phyloP scores from a whole-genome alignment of 2,888 invertebrate genomes.

The Phorcus lineatus region DNA sequence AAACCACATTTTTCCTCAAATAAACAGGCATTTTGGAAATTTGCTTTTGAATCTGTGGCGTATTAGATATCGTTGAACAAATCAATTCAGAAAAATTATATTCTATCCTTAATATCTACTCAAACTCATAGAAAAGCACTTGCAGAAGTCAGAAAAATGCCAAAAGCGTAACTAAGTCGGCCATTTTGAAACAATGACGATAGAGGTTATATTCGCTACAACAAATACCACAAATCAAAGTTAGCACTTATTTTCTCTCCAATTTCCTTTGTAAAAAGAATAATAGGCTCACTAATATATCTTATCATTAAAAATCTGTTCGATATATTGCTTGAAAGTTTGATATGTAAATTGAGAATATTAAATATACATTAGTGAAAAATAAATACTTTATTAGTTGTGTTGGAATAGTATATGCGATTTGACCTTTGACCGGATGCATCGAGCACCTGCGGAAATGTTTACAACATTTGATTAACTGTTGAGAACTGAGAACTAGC shows the following conservation, averaged over 20 bases:
- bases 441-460: conserved; percentile 1
- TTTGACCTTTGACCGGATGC: not conserved
- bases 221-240: not conserved
- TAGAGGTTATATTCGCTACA: not conserved
- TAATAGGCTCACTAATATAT: too few relatives aligned
- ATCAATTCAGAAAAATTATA: not conserved
- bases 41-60: not conserved
- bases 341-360: too few relatives aligned
- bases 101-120: not conserved
- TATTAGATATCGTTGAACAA: not conserved
- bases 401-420: not conserved
- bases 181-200: conserved; percentile 45
- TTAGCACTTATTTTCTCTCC: too few relatives aligned
- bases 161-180: conserved; percentile 42
- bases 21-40: conserved; percentile 65
- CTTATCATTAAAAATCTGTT: too few relatives aligned
- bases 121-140: not conserved
- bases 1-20: conserved; percentile 64
- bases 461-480: not conserved
- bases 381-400: not conserved
- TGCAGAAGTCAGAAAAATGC: not conserved
- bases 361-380: too few relatives aligned
- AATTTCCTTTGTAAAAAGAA: too few relatives aligned
- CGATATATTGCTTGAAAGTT: too few relatives aligned
- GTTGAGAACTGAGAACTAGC: not conserved